Conservation (phyloP, 1,140 invertebrate species). For the Hylyphantes graminicola region DNA sequence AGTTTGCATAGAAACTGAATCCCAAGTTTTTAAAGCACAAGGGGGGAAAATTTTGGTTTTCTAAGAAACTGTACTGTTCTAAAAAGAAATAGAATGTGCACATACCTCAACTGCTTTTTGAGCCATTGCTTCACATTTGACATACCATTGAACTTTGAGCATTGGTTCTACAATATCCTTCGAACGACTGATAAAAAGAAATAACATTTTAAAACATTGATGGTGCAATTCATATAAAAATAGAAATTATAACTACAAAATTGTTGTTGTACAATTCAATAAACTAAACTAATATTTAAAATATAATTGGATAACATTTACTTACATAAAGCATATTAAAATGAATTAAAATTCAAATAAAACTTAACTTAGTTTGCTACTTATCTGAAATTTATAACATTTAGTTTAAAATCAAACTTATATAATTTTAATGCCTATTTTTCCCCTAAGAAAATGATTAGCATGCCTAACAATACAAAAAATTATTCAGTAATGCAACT, state of each 20-base stretch:
- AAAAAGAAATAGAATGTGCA: neutral
- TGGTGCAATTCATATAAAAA: slow-evolving; percentile 4
- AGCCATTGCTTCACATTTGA: slow-evolving; percentile 69
- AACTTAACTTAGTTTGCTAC: neutral
- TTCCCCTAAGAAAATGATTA: neutral
- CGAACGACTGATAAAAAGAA: slow-evolving; percentile 77
- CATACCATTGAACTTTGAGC: slow-evolving; percentile 97
- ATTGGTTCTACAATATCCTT: slow-evolving; percentile 99
- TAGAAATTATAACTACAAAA: neutral
- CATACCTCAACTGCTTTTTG: slow-evolving; percentile 57
- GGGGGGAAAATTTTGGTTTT: neutral
- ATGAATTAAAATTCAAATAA: neutral
- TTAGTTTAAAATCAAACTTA: neutral
- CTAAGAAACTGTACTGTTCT: no score
- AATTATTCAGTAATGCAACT: neutral
- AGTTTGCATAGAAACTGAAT: neutral
- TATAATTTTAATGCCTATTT: neutral
- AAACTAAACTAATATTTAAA: neutral
- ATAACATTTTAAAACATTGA: neutral
- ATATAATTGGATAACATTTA: neutral
- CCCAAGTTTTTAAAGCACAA: neutral
- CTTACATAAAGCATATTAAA: neutral
- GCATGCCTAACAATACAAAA: neutral
- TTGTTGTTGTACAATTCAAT: neutral
- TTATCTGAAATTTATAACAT: neutral